Evolutionary conservation across 2,113 vertebrate genomes (phyloP).

Genomic region (Nannobrachium achirus): DNA sequence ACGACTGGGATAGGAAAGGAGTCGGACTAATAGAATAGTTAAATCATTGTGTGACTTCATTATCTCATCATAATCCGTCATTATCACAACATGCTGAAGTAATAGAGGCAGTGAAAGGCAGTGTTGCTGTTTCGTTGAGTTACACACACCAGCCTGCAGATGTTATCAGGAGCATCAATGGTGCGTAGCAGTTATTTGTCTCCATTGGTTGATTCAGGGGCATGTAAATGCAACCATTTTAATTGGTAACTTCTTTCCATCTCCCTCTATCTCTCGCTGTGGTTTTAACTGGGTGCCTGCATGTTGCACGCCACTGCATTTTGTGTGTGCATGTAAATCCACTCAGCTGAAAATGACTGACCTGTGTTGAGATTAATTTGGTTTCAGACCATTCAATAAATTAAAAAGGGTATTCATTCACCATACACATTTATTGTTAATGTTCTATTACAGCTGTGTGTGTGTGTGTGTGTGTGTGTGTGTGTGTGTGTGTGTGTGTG

Average conservation of each 20-base stretch:
- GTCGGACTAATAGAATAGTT: constrained; percentile 26
- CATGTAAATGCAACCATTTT: constrained; percentile 40
- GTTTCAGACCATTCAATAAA: constrained; percentile 45
- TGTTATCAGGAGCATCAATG: constrained; percentile 18
- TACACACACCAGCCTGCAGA: constrained; percentile 8
- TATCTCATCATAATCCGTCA: constrained; percentile 23
- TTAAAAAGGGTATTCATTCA: constrained; percentile 29
- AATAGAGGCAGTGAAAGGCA: constrained; percentile 37
- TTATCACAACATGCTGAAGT: constrained; percentile 23
- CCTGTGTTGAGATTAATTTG: constrained; percentile 46
- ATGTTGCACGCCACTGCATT: constrained; percentile 26
- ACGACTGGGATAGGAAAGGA: neutral
- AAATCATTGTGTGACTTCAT: constrained; percentile 34
- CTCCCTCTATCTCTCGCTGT: constrained; percentile 9
- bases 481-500: too few relatives aligned
- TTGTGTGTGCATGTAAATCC: constrained; percentile 38
- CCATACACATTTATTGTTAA: too few relatives aligned
- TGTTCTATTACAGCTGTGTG: too few relatives aligned
- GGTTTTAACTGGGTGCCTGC: constrained; percentile 43
- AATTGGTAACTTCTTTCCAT: constrained; percentile 60
- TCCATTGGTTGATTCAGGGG: constrained; percentile 1
- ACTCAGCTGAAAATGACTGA: constrained; percentile 7
- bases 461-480: too few relatives aligned
- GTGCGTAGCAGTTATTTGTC: constrained; percentile 36
- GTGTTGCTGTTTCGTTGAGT: constrained; percentile 11